Percentiles rank a stretch among this genome's conserved stretches.
phyloP scores from a whole-genome alignment of 1,140 invertebrate species.

The Geopemphigus sp. region DNA sequence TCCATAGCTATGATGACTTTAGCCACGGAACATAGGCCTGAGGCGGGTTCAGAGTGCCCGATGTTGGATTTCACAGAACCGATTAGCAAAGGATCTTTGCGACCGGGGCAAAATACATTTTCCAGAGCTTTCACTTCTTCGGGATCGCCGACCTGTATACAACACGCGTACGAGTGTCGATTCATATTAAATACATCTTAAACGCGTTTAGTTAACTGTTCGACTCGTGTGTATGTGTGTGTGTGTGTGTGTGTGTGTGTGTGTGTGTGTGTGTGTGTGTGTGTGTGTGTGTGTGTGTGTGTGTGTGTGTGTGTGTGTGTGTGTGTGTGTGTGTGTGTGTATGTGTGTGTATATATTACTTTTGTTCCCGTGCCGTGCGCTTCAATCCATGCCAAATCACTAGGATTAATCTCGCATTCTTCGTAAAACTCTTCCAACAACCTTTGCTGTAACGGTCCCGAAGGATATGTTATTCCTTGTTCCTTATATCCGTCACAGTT shows the following conservation, averaged over 20 bases:
- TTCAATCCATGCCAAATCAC: slow-evolving; percentile 76
- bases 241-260: no score
- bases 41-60: slow-evolving; percentile 88
- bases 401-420: slow-evolving; percentile 75
- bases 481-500: slow-evolving; percentile 89
- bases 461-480: slow-evolving; percentile 88
- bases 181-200: slow-evolving; percentile 21
- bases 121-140: slow-evolving; percentile 87
- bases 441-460: slow-evolving; percentile 74
- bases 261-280: no score
- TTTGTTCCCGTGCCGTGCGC: slow-evolving; percentile 79
- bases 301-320: no score
- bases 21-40: slow-evolving; percentile 78
- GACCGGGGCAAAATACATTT: slow-evolving; percentile 71
- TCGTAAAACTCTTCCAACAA: slow-evolving; percentile 81
- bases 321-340: no score
- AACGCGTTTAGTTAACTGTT: background rate
- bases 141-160: slow-evolving; percentile 76
- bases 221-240: no score
- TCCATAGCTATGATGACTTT: slow-evolving; percentile 76
- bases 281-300: no score
- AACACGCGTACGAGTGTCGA: background rate
- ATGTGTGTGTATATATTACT: no score
- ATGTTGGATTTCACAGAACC: slow-evolving; percentile 92
- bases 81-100: slow-evolving; percentile 70